Base-by-base conservation (phyloP, 2,888 invertebrate species). In the Dryococelus australis region DNA sequence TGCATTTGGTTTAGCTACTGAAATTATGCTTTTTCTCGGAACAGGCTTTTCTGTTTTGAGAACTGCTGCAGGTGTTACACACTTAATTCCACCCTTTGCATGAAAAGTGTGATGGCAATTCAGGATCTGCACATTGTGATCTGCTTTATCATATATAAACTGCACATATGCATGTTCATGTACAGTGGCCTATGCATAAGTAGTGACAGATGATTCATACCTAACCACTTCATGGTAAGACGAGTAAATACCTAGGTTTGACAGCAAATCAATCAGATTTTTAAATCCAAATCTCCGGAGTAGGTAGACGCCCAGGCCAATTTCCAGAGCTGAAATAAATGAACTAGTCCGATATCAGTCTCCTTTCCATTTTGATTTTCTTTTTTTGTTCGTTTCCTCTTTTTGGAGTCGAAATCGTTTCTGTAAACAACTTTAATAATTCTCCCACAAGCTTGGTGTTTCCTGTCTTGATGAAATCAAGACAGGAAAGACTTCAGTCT, bases 161-260 rank as follows among this genome's bases (percentile, higher is more conserved):
- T 83, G 27, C 8, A 83, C 35, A 83, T 83, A 83, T n/a, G n/a
- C n/a, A n/a, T n/a, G n/a, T n/a, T n/a, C n/a, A n/a, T n/a, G n/a
- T n/a, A n/a, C n/a, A n/a, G n/a, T n/a, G n/a, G n/a, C n/a, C n/a
- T n/a, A n/a, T n/a, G n/a, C n/a, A n/a, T n/a, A n/a, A n/a, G n/a
- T 83, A 28, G 83, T 35, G 83, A 83, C 83, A 16, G 27, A 12
- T 16, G 83, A 83, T 24, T 83, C 83, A 27, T 83, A 83, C 28
- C 83, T 83, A 83, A 83, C 28, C 43, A 27, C 83, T 83, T 83
- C 83, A 83, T 24, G n/a, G 83, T 83, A 83, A 83, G 83, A 83
- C 26, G 83, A 83, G 83, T 27, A 83, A 83, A 83, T 83, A 28
- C 81, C 83, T 6, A 83, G 43, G 83, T 83, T 83, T 83, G 83